Percentiles rank a stretch among this genome's conserved stretches.
phyloP scores from a whole-genome alignment of 2,797 vertebrate genomes.

The Mareca penelope region DNA sequence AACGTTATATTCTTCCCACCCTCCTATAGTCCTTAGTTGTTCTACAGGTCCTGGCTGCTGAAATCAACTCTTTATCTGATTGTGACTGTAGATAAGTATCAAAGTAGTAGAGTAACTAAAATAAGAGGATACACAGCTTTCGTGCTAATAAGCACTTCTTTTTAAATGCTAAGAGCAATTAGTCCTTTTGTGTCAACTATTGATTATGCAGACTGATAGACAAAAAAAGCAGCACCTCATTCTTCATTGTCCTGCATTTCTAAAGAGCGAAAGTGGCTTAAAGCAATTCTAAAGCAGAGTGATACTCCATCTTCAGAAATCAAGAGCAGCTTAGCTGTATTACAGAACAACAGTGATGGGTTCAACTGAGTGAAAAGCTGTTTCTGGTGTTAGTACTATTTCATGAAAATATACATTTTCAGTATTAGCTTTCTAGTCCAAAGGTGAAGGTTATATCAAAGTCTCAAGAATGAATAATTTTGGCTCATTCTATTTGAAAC shows the following conservation, averaged over 20 bases:
- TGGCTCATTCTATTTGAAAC: background rate
- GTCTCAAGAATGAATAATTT: background rate
- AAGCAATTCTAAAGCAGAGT: background rate
- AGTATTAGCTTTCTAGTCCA: background rate
- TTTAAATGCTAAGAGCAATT: constrained; percentile 68
- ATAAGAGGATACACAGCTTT: constrained; percentile 60
- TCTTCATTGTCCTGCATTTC: constrained; percentile 38
- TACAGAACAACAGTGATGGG: background rate
- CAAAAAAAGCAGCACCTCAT: constrained; percentile 24
- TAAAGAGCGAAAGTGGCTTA: constrained; percentile 43
- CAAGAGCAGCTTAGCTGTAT: background rate
- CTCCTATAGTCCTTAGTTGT: background rate
- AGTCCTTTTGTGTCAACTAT: constrained; percentile 67
- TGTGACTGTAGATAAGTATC: constrained; percentile 18
- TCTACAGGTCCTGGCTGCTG: background rate
- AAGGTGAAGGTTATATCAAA: background rate
- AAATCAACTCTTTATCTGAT: constrained; percentile 29
- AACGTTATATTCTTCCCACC: background rate
- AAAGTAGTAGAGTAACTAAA: constrained; percentile 20
- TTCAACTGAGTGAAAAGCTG: background rate
- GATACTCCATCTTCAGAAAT: background rate
- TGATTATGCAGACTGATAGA: constrained; percentile 65
- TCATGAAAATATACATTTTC: background rate
- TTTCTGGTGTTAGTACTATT: background rate
- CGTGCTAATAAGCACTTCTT: constrained; percentile 59